Conservation (phyloP, 1,140 invertebrate genomes). For the Hetaerina americana region DNA sequence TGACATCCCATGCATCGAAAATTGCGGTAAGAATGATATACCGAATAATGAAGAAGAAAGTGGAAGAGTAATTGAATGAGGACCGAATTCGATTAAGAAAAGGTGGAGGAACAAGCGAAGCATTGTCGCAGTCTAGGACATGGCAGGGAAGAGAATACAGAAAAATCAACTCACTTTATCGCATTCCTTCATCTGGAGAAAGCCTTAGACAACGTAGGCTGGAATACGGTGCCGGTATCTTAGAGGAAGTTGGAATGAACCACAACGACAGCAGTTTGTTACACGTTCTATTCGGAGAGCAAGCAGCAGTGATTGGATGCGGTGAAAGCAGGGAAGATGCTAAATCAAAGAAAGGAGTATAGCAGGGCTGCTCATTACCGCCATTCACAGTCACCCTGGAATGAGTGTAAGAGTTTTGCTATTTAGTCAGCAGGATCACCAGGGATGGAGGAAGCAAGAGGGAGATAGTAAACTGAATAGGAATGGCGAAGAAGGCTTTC, state of each 20-base stretch:
- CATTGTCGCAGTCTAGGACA: background rate
- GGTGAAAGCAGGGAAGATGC: background rate
- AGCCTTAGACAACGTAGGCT: background rate
- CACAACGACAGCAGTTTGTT: background rate
- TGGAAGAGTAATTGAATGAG: background rate
- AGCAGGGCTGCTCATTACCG: too few relatives aligned
- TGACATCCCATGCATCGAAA: background rate
- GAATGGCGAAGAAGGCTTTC: too few relatives aligned
- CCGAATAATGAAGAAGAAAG: background rate
- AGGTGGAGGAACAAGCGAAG: background rate
- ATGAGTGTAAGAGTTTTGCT: too few relatives aligned
- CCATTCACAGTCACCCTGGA: too few relatives aligned
- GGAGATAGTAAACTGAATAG: too few relatives aligned
- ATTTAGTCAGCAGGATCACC: too few relatives aligned
- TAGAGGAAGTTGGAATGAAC: background rate
- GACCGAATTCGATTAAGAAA: background rate
- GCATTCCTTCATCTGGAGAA: background rate
- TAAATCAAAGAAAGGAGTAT: background rate
- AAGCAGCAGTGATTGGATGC: background rate
- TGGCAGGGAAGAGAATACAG: background rate
- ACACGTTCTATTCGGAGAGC: background rate
- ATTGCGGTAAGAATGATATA: background rate
- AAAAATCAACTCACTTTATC: background rate
- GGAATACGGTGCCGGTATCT: background rate
- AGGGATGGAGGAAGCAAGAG: too few relatives aligned